Evolutionary conservation across 2,888 invertebrate genomes (phyloP).

Genomic region (Labia minor): DNA sequence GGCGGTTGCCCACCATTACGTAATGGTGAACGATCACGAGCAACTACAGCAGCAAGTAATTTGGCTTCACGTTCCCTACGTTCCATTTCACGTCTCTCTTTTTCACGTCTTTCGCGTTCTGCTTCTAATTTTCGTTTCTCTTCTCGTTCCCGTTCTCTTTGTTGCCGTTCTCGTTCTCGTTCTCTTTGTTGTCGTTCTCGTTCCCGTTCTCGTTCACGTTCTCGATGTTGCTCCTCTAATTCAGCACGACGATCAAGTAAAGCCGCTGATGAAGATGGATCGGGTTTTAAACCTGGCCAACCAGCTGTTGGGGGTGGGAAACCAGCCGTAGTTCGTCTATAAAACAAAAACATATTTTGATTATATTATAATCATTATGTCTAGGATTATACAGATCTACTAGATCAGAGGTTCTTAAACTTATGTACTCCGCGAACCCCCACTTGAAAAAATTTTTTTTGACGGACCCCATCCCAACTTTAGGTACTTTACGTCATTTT

Average conservation of each 20-base stretch:
- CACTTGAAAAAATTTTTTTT: too few species aligned
- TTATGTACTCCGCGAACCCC: too few species aligned
- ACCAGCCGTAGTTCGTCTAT: constrained; percentile 42
- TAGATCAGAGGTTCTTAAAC: too few species aligned
- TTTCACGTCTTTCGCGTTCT: constrained; percentile 44
- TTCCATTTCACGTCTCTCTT: constrained; percentile 47
- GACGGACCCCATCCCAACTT: too few species aligned
- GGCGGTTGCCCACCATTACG: constrained; percentile 53
- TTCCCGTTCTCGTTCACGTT: constrained; percentile 25
- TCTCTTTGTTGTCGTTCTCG: constrained; percentile 21
- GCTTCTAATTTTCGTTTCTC: constrained; percentile 37
- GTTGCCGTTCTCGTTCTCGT: constrained; percentile 27
- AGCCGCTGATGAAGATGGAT: constrained; percentile 41
- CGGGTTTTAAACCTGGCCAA: constrained; percentile 53
- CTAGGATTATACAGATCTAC: too few species aligned
- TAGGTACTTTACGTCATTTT: too few species aligned
- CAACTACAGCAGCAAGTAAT: constrained; percentile 28
- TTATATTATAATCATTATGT: too few species aligned
- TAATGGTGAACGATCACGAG: constrained; percentile 61
- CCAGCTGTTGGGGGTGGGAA: constrained; percentile 46
- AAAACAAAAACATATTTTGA: not conserved
- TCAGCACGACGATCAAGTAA: constrained; percentile 28
- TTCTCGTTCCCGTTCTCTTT: constrained; percentile 32
- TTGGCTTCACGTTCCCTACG: constrained; percentile 30
- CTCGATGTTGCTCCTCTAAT: constrained; percentile 42